These are phyloP conservation scores for Pongo pygmaeus DNA, from an alignment of 2,113 vertebrate species.

Conservation along the genomic window DNA sequence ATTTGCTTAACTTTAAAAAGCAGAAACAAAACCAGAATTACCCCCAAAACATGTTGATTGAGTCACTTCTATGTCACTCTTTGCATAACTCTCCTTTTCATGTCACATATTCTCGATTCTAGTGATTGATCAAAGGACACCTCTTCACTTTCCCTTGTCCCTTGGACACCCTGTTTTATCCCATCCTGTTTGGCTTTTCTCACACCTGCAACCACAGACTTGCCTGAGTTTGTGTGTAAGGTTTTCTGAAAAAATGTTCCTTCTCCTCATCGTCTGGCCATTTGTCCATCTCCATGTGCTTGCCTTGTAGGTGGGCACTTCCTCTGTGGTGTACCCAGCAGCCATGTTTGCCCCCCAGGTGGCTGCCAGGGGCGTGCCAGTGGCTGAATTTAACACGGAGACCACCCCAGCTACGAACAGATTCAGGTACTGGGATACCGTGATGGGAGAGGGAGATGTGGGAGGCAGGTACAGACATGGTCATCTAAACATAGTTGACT, in stretches of 20 bases:
- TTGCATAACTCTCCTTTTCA: background rate
- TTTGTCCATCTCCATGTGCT: accelerated
- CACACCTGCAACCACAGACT: background rate
- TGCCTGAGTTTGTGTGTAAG: background rate
- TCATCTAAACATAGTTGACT: background rate
- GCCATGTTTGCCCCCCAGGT: constrained; percentile 97
- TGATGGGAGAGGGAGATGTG: background rate
- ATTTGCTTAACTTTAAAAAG: background rate
- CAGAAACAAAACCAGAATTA: background rate
- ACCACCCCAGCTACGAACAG: constrained; percentile 88
- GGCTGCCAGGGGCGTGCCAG: constrained; percentile 92
- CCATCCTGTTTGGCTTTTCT: background rate
- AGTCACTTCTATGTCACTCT: background rate
- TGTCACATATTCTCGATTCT: background rate
- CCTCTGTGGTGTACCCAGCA: constrained; percentile 95
- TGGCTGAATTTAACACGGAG: constrained; percentile 94
- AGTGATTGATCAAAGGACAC: background rate
- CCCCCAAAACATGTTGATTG: too few relatives aligned
- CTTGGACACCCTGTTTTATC: background rate
- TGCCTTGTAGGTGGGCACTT: constrained; percentile 92
- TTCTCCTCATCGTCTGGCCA: background rate
- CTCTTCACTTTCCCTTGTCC: background rate
- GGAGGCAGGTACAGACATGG: background rate
- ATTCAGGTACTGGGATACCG: constrained; percentile 87
- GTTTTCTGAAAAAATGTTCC: background rate